These are phyloP conservation scores for Acronicta leporina DNA, from an alignment of 2,888 invertebrate genomes.

Conservation along the genomic window DNA sequence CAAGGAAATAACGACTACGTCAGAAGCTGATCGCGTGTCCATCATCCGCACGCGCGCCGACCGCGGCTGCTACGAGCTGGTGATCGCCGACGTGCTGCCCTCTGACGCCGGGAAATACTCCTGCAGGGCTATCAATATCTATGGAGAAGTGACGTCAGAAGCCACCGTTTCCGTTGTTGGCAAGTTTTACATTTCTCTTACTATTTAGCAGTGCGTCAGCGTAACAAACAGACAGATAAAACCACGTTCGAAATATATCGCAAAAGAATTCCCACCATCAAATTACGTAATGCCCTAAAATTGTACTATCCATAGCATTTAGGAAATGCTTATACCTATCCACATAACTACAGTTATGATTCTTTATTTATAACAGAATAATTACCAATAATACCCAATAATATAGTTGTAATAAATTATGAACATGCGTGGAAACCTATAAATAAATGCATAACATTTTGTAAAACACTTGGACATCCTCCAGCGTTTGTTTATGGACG, in stretches of 20 bases:
- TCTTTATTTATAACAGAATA: background rate
- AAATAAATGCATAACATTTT: constrained; percentile 60
- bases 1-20: constrained; percentile 91
- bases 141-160: constrained; percentile 93
- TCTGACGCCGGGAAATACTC: constrained; percentile 95
- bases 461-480: constrained; percentile 71
- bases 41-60: constrained; percentile 93
- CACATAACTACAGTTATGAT: too few species aligned
- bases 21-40: constrained; percentile 91
- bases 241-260: too few species aligned
- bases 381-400: constrained; percentile 17
- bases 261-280: constrained; percentile 4
- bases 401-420: constrained; percentile 17
- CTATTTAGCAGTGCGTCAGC: too few species aligned
- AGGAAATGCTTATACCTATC: too few species aligned
- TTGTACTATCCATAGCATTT: constrained; percentile 25
- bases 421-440: constrained; percentile 38
- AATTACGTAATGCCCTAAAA: constrained; percentile 38
- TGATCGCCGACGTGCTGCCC: constrained; percentile 94
- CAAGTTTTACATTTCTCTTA: constrained; percentile 74
- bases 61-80: constrained; percentile 95
- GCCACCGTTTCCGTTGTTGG: constrained; percentile 94
- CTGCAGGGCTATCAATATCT: constrained; percentile 94
- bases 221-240: too few species aligned
- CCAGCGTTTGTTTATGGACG: constrained; percentile 78